Evolutionary conservation across 2,113 vertebrate genomes (phyloP).

Genomic region (Lophura nycthemera): DNA sequence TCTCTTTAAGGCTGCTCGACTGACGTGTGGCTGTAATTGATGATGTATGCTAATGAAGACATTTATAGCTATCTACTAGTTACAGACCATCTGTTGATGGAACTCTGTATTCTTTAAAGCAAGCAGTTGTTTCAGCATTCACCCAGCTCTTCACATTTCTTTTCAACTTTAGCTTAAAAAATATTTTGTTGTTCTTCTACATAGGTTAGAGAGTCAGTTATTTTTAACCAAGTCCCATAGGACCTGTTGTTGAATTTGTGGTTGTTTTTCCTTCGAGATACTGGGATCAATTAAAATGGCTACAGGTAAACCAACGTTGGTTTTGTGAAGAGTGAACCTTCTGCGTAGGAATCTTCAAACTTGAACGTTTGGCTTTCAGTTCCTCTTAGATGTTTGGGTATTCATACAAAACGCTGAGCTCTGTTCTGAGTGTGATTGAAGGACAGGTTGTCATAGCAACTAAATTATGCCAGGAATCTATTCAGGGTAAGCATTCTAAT

Average conservation of each 20-base stretch:
- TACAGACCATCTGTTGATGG: conserved; percentile 54
- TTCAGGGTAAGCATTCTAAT: background rate
- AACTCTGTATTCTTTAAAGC: conserved; percentile 39
- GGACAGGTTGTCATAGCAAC: conserved; percentile 53
- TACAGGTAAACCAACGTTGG: background rate
- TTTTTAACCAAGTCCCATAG: conserved; percentile 22
- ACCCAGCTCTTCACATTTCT: conserved; percentile 34
- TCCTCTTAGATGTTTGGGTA: background rate
- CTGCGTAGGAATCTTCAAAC: background rate
- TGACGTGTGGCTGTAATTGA: conserved; percentile 49
- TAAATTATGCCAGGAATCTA: conserved; percentile 35
- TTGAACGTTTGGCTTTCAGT: conserved; percentile 12
- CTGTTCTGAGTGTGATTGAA: conserved; percentile 12
- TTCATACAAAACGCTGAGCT: background rate
- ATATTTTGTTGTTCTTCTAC: conserved; percentile 24
- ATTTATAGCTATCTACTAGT: conserved; percentile 52
- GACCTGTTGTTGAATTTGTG: background rate
- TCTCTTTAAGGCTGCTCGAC: conserved; percentile 14
- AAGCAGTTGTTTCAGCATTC: conserved; percentile 42
- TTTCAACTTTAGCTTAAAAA: conserved; percentile 22
- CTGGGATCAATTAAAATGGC: background rate
- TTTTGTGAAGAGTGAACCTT: background rate
- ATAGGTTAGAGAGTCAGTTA: conserved; percentile 8
- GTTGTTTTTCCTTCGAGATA: background rate
- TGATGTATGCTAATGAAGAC: conserved; percentile 56